These are phyloP conservation scores for Rhyacophila evoluta DNA, from an alignment of 2,888 invertebrate genomes.

Conservation along the genomic window DNA sequence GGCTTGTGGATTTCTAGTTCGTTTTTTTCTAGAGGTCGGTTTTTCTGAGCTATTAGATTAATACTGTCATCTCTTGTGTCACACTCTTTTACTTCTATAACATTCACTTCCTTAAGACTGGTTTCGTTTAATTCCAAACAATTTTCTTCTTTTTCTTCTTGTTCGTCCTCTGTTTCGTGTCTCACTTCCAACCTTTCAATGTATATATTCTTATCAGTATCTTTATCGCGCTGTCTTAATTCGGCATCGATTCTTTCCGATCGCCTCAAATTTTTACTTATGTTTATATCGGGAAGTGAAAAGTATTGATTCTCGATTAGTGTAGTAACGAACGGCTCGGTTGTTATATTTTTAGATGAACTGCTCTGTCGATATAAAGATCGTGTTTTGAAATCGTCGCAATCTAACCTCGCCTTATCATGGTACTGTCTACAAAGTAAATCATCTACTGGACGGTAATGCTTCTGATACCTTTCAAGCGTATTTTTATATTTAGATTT, in stretches of 20 bases:
- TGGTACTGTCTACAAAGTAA: constrained; percentile 38
- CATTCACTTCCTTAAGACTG: constrained; percentile 41
- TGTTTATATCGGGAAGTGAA: constrained; percentile 78
- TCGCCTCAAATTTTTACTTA: constrained; percentile 76
- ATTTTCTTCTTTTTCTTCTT: constrained; percentile 66
- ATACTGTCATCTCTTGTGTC: constrained; percentile 36
- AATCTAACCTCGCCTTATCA: constrained; percentile 43
- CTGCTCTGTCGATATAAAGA: constrained; percentile 60
- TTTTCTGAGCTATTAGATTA: constrained; percentile 32
- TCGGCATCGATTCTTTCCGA: constrained; percentile 80
- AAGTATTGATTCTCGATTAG: constrained; percentile 77
- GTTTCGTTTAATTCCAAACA: constrained; percentile 47
- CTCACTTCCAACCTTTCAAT: constrained; percentile 52
- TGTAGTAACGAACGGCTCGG: constrained; percentile 68
- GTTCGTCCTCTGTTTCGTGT: constrained; percentile 63
- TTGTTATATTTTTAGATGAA: constrained; percentile 66
- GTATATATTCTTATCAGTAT: constrained; percentile 27
- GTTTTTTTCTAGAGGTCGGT: constrained; percentile 25
- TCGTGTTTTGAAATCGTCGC: constrained; percentile 63
- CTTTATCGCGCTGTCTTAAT: constrained; percentile 62
- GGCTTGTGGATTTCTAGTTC: constrained; percentile 34
- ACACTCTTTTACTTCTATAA: constrained; percentile 45
- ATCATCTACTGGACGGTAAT: constrained; percentile 32
- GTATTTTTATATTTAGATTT: constrained; percentile 57
- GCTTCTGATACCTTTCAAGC: constrained; percentile 61